phyloP scores from a whole-genome alignment of 2,888 invertebrate genomes.

The Melanargia galathea region DNA sequence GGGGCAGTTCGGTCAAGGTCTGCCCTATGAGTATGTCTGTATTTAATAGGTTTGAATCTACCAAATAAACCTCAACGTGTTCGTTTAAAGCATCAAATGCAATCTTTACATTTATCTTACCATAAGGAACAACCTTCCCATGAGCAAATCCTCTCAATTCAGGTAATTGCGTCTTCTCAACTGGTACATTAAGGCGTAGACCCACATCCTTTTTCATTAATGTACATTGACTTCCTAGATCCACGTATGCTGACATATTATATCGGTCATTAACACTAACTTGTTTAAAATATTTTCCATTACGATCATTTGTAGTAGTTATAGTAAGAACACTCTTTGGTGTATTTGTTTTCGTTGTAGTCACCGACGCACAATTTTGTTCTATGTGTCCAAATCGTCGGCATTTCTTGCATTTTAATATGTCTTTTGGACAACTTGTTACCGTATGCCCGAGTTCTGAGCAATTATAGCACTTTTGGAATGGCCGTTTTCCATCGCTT shows the following conservation, averaged over 20 bases:
- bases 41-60: background rate
- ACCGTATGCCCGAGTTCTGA: background rate
- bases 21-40: background rate
- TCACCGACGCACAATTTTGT: too few species aligned
- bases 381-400: background rate
- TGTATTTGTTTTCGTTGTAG: too few species aligned
- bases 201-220: background rate
- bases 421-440: background rate
- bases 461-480: background rate
- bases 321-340: too few species aligned
- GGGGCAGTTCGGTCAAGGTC: background rate
- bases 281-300: too few species aligned
- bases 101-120: background rate
- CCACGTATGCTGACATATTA: background rate
- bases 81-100: background rate
- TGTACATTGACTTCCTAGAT: background rate
- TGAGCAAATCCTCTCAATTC: background rate
- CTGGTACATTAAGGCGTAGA: background rate
- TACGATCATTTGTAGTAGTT: too few species aligned
- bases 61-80: background rate
- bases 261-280: background rate
- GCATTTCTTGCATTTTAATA: background rate
- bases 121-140: background rate
- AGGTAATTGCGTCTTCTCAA: background rate
- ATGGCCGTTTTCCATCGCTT: background rate